Evolutionary conservation across 2,113 vertebrate species (phyloP), one percentile per base, ranked within the genome.

Genomic region (Columbina picui): DNA sequence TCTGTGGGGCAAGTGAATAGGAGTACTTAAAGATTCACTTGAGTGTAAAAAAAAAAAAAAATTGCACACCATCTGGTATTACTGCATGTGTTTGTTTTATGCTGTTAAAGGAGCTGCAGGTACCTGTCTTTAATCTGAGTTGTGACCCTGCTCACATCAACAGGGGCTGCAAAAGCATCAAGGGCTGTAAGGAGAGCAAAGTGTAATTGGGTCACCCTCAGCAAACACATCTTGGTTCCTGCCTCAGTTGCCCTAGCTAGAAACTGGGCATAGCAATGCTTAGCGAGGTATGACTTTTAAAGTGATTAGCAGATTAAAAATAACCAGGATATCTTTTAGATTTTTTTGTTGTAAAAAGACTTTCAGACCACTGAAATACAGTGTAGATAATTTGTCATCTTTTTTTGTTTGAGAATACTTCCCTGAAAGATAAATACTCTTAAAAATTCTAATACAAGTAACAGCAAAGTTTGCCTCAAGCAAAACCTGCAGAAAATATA

Each of bases 391-490:
- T 82, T 78, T 74, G 10, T 30, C 26, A 18, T 38, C 36, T n/a
- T 55, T 50, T 50, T 78, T 39, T 2, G 1, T 36, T 93, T 95
- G 43, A 52, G 34, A 77, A 52, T 79, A 17, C 41, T 83, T 73
- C 52, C 12, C 34, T 45, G 8, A n/a, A 76, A 78, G 14, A 87
- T 7, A 61, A 87, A 53, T 81, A n/a, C 5, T 52, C 57, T n/a
- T 65, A 76, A 84, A 91, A 85, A 93, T 65, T 87, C 59, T 80
- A 84, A 29, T 61, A 21, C n/a, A 47, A 90, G 64, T 59, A 84
- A 77, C 29, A 93, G 49, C 36, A 91, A 87, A 80, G 67, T 76
- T 90, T 73, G 4, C 49, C 84, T 65, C 39, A 84, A 63, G 50
- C 81, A 47, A 89, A 79, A 53, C 59, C 69, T 85, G 65, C 75